Evolutionary conservation across 2,888 invertebrate genomes (phyloP).

Genomic region (Noctua pronuba): DNA sequence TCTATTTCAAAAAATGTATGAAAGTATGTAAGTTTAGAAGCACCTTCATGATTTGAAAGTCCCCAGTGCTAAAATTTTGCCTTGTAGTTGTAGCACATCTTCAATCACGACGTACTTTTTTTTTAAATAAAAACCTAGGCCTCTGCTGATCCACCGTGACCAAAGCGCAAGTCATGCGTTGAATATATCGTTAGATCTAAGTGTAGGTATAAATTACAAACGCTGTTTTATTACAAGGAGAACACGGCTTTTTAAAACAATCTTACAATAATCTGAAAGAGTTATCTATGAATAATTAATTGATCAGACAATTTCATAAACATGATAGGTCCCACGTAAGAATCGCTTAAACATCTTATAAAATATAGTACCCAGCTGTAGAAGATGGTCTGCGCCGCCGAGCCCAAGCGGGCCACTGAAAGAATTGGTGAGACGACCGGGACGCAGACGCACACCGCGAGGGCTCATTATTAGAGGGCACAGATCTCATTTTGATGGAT

Average conservation of each 20-base stretch:
- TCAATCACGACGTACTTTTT: background rate
- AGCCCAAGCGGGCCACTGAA: background rate
- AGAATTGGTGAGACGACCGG: background rate
- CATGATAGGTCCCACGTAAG: background rate
- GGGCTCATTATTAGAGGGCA: too few relatives aligned
- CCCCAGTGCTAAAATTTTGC: background rate
- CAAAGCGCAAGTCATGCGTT: constrained; percentile 56
- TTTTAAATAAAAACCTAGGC: constrained; percentile 26
- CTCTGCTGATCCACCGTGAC: constrained; percentile 53
- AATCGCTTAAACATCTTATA: background rate
- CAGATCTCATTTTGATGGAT: too few relatives aligned
- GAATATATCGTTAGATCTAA: constrained; percentile 34
- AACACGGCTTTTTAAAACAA: constrained; percentile 27
- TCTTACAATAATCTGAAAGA: constrained; percentile 21
- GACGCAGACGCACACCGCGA: too few relatives aligned
- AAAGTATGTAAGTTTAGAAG: background rate
- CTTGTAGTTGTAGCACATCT: background rate
- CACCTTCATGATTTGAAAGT: background rate
- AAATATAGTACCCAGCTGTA: too few relatives aligned
- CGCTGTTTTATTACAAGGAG: constrained; percentile 24
- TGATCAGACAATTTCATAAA: background rate
- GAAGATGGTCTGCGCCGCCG: background rate
- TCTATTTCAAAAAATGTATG: too few relatives aligned
- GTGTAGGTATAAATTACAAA: constrained; percentile 41
- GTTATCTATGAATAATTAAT: background rate